Base-by-base conservation (phyloP, 2,113 vertebrate species). In the Oplegnathus fasciatus region DNA sequence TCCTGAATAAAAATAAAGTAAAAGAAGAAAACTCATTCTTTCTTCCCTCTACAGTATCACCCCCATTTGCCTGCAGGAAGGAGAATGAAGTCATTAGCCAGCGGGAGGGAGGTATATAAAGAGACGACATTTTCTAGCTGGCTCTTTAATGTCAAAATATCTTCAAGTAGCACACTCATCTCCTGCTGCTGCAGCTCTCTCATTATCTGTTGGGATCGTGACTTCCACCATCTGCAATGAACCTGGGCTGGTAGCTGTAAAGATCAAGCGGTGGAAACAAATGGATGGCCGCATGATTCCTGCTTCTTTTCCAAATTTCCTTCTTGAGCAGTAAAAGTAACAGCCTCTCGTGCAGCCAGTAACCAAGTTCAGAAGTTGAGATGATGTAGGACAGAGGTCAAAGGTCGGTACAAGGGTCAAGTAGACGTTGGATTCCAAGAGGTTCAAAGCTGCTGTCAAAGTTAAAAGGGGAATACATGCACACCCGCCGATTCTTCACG, bases 401-500 rank as follows among this genome's bases (percentile, higher is more conserved):
- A 86, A 78, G 72, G 54, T 83, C 40, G 13, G 84, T 26, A 9
- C 18, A 28, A 54, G 50, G 57, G 74, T 82, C 72, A 67, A 77
- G 57, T 42, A 68, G 72, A 84, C 17, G 17, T 32, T 32, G 55
- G 83, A 83, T 88, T 88, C 61, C 64, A n/a, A 18, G 46, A 84
- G 60, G 70, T 78, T 77, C 74, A 86, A 81, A 72, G 62, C 61
- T 81, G 14, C 44, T 2, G 52, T 61, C 9, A 42, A 24, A 73
- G 57, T 74, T 72, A 26, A 87, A 85, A 79, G 69, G n/a, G 34
- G 37, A 79, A 24, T 26, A 22, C 50, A 50, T 48, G n/a, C 22
- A 57, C n/a, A 32, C 30, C 32, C 3, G 14, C 20, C 0, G 28
- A 68, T 20, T 85, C 58, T 67, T 85, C 40, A 74, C 6, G 4